Conservation (phyloP, 2,113 vertebrate species). For the Echinops telfairi region DNA sequence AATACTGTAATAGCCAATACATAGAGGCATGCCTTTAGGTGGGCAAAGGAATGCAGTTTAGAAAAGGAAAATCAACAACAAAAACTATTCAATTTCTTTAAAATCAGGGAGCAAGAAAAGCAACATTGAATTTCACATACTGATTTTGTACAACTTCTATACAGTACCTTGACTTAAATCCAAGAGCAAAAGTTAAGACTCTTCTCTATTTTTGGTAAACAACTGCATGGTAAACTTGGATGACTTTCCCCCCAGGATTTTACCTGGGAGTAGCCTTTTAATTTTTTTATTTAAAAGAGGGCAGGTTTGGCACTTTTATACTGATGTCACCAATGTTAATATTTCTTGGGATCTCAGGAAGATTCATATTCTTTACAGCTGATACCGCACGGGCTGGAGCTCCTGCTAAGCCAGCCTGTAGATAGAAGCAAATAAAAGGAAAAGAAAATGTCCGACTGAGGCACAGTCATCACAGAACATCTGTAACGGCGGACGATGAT, state of each 20-base stretch:
- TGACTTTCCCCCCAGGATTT: slow-evolving; percentile 84
- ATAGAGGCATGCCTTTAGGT: slow-evolving; percentile 86
- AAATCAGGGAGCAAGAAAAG: slow-evolving; percentile 89
- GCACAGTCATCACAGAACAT: slow-evolving; percentile 73
- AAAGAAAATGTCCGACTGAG: slow-evolving; percentile 87
- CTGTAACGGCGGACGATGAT: slow-evolving; percentile 79
- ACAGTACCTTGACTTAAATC: slow-evolving; percentile 91
- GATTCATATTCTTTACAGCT: slow-evolving; percentile 99
- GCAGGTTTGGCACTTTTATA: slow-evolving; percentile 99
- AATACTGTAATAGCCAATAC: slow-evolving; percentile 91
- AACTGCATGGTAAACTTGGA: slow-evolving; percentile 91
- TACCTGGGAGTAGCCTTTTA: slow-evolving; percentile 88
- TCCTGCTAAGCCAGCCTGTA: slow-evolving; percentile 98
- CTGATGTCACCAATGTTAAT: slow-evolving; percentile 99
- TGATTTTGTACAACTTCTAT: slow-evolving; percentile 85
- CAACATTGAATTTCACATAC: slow-evolving; percentile 86
- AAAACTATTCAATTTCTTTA: slow-evolving; percentile 85
- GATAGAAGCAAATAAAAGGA: slow-evolving; percentile 88
- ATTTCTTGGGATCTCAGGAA: slow-evolving; percentile 99
- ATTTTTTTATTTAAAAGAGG: slow-evolving; percentile 97
- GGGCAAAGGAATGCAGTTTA: slow-evolving; percentile 92
- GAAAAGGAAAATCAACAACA: slow-evolving; percentile 83
- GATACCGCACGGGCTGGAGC: slow-evolving; percentile 99
- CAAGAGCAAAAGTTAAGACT: slow-evolving; percentile 87
- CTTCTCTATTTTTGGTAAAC: slow-evolving; percentile 93